phyloP scores from a whole-genome alignment of 1,140 invertebrate genomes.

The Mactra quadrangularis region DNA sequence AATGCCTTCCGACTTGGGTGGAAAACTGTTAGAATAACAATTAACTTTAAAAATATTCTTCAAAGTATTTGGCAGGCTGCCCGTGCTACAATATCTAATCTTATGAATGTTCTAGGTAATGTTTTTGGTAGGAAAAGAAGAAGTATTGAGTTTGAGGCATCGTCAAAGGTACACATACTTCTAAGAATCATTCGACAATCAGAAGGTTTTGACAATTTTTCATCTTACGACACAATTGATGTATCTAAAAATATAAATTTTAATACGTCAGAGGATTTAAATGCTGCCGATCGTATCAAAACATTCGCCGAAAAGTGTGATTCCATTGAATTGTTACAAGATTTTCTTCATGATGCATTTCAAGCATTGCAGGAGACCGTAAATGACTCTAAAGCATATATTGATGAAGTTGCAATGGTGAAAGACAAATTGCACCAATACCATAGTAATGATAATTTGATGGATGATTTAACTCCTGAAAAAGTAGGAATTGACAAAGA shows the following conservation, averaged over 20 bases:
- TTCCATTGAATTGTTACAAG: neutral
- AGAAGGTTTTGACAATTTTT: no score
- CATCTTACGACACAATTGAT: no score
- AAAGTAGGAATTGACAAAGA: neutral
- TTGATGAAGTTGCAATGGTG: neutral
- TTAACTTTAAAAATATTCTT: conserved; percentile 43
- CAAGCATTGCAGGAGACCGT: neutral
- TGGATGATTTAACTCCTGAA: conserved; percentile 4
- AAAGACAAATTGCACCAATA: neutral
- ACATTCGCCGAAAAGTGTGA: neutral
- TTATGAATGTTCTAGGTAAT: neutral
- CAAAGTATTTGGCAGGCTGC: conserved; percentile 52
- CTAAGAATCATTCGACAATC: no score
- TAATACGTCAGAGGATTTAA: no score
- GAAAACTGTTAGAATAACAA: conserved; percentile 23
- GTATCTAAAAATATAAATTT: no score
- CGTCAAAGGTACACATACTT: no score
- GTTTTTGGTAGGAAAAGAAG: no score
- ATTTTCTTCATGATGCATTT: conserved; percentile 5
- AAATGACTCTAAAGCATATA: neutral
- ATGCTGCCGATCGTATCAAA: conserved; percentile 6
- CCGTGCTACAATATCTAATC: conserved; percentile 8
- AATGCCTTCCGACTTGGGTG: conserved; percentile 57
- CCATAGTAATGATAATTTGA: neutral
- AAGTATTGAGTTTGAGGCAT: no score